These are phyloP conservation scores for Ceyx margarethae DNA, from an alignment of 2,113 vertebrate genomes.

Conservation along the genomic window DNA sequence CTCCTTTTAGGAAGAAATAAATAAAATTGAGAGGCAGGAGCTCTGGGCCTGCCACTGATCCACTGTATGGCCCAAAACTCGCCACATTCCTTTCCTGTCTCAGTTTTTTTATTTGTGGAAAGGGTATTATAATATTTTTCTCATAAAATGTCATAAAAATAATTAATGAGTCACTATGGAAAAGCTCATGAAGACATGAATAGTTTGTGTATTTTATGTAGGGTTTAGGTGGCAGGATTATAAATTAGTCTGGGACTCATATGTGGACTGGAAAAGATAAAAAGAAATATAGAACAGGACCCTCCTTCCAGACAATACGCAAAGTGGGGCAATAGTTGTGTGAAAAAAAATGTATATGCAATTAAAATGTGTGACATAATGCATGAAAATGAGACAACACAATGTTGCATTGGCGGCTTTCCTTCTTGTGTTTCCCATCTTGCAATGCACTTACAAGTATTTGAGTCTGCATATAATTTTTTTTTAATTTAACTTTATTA, in stretches of 20 bases:
- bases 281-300: background rate
- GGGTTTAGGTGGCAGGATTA: background rate
- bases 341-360: background rate
- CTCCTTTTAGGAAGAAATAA: background rate
- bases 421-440: background rate
- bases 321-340: background rate
- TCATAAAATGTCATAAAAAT: constrained; percentile 6
- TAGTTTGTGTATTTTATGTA: constrained; percentile 28
- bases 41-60: background rate
- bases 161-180: constrained; percentile 26
- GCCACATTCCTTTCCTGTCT: background rate
- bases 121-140: background rate
- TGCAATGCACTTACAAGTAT: background rate
- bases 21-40: background rate
- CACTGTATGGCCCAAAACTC: background rate
- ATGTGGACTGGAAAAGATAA: background rate
- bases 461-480: background rate
- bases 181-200: constrained; percentile 19
- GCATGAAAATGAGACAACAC: background rate
- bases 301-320: background rate
- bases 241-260: background rate
- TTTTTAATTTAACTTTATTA: background rate
- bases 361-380: background rate
- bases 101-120: background rate
- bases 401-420: background rate